These are phyloP conservation scores for Campylomormyrus tamandua DNA, from an alignment of 2,113 vertebrate species.

Conservation along the genomic window DNA sequence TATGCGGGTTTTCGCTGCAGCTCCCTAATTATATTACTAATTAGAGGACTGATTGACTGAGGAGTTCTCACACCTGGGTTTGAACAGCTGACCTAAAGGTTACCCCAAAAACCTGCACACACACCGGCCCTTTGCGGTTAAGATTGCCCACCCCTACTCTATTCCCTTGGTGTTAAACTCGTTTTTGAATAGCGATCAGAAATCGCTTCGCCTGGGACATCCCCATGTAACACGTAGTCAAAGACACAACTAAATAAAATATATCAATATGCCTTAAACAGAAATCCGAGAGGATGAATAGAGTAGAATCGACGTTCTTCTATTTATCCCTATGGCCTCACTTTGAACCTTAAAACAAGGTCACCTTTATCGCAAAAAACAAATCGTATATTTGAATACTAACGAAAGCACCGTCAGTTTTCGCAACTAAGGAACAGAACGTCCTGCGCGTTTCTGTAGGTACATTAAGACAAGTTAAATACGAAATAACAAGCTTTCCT, in stretches of 20 bases:
- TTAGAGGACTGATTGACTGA: too few relatives aligned
- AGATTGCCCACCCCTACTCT: not conserved
- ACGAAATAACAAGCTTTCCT: not conserved
- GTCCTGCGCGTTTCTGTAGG: too few relatives aligned
- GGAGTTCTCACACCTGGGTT: too few relatives aligned
- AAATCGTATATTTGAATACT: not conserved
- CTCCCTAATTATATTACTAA: too few relatives aligned
- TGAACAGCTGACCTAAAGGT: too few relatives aligned
- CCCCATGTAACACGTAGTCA: not conserved
- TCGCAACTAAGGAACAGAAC: not conserved
- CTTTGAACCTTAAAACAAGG: not conserved
- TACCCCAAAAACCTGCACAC: too few relatives aligned
- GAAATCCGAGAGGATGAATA: not conserved
- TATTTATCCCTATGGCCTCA: not conserved
- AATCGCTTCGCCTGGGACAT: not conserved
- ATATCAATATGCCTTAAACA: not conserved
- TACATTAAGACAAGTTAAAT: not conserved
- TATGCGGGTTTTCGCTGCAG: too few relatives aligned
- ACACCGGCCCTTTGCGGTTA: too few relatives aligned
- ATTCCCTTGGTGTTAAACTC: not conserved
- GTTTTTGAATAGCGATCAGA: not conserved
- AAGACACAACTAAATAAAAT: not conserved
- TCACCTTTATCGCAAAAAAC: not conserved
- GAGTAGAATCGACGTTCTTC: not conserved
- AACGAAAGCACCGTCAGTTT: not conserved